Conservation (phyloP, 2,888 invertebrate genomes). For the Callimorpha dominula region DNA sequence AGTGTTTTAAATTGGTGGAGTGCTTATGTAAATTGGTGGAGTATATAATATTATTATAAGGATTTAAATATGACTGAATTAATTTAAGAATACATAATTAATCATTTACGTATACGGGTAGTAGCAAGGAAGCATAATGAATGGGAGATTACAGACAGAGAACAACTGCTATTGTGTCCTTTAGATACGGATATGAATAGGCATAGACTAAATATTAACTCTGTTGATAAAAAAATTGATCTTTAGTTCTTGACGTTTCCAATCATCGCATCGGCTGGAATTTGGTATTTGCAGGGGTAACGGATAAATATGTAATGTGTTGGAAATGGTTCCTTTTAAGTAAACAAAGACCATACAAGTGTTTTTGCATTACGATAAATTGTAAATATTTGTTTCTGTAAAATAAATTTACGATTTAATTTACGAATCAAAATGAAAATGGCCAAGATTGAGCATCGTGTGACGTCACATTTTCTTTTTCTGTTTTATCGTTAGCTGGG, state of each 20-base stretch:
- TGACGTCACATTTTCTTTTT: not conserved
- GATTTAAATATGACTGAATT: not conserved
- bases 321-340: not conserved
- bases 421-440: not conserved
- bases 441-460: not conserved
- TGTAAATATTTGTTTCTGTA: not conserved
- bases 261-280: not conserved
- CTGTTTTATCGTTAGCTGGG: not conserved
- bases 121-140: not conserved
- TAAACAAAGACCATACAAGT: too few relatives aligned
- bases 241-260: not conserved
- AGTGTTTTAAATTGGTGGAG: too few relatives aligned
- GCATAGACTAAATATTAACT: not conserved
- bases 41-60: not conserved
- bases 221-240: not conserved
- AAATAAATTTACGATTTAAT: not conserved
- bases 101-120: not conserved
- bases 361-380: too few relatives aligned
- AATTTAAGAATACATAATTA: fast-evolving
- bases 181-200: not conserved
- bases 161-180: not conserved
- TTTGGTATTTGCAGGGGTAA: not conserved
- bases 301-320: not conserved
- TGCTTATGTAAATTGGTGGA: not conserved
- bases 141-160: not conserved